These are phyloP conservation scores for Menidia menidia DNA, from an alignment of 2,797 vertebrate genomes.

Conservation along the genomic window DNA sequence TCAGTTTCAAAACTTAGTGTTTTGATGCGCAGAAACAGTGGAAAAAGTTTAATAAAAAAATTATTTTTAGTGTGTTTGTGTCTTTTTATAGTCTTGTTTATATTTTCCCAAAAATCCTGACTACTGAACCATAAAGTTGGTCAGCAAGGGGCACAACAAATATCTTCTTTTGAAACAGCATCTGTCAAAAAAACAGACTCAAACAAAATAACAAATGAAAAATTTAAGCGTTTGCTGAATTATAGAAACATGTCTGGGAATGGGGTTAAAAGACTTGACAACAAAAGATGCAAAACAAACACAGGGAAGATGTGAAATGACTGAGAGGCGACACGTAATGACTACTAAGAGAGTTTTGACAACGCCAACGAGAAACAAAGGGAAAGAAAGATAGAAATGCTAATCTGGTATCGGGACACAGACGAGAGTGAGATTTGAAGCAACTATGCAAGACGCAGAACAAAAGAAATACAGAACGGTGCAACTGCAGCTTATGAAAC, in stretches of 20 bases:
- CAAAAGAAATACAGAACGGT: background rate
- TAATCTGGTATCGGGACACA: background rate
- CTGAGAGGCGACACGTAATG: background rate
- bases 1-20: too few species aligned
- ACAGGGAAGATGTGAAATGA: background rate
- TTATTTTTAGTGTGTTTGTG: background rate
- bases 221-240: background rate
- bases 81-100: background rate
- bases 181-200: too few species aligned
- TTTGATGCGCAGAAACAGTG: too few species aligned
- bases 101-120: background rate
- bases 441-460: background rate
- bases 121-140: background rate
- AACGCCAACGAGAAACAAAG: background rate
- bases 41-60: background rate
- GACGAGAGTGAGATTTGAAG: background rate
- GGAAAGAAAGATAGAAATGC: background rate
- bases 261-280: background rate
- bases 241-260: background rate
- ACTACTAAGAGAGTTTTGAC: background rate
- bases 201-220: background rate
- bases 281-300: background rate
- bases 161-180: background rate
- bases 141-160: background rate
- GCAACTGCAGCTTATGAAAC: background rate